Conservation (phyloP, 2,888 invertebrate genomes). For the Poecilus cupreus region DNA sequence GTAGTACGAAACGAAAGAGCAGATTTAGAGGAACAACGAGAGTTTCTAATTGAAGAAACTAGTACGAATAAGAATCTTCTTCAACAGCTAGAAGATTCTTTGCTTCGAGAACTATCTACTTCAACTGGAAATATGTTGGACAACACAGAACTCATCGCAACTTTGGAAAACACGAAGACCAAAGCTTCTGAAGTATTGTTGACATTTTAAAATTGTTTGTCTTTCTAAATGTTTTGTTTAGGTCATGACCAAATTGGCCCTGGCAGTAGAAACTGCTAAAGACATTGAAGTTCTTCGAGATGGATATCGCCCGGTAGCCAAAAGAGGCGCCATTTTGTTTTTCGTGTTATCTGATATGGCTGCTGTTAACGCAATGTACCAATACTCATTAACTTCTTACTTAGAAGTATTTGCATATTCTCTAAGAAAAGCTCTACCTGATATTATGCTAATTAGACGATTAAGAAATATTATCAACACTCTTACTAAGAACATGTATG, state of each 20-base stretch:
- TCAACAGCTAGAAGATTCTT: conserved; percentile 88
- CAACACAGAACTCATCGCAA: conserved; percentile 89
- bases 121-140: conserved; percentile 95
- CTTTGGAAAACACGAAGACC: conserved; percentile 91
- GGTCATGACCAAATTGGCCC: conserved; percentile 84
- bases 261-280: conserved; percentile 83
- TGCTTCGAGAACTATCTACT: conserved; percentile 88
- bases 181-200: conserved; percentile 87
- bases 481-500: conserved; percentile 91
- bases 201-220: not conserved
- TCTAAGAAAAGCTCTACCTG: conserved; percentile 87
- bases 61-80: conserved; percentile 90
- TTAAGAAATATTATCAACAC: conserved; percentile 88
- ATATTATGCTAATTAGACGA: conserved; percentile 83
- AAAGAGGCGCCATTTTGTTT: conserved; percentile 91
- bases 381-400: conserved; percentile 91
- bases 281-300: conserved; percentile 90
- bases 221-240: conserved; percentile 63
- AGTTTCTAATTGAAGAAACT: conserved; percentile 87
- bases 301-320: conserved; percentile 89
- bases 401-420: conserved; percentile 89
- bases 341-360: conserved; percentile 95
- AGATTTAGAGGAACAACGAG: conserved; percentile 91
- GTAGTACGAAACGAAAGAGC: conserved; percentile 91
- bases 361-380: conserved; percentile 92